A percentile compares a stretch with the other conserved stretches of the same genome.
Conservation (phyloP, 2,797 vertebrate genomes). For the Gila robusta region DNA sequence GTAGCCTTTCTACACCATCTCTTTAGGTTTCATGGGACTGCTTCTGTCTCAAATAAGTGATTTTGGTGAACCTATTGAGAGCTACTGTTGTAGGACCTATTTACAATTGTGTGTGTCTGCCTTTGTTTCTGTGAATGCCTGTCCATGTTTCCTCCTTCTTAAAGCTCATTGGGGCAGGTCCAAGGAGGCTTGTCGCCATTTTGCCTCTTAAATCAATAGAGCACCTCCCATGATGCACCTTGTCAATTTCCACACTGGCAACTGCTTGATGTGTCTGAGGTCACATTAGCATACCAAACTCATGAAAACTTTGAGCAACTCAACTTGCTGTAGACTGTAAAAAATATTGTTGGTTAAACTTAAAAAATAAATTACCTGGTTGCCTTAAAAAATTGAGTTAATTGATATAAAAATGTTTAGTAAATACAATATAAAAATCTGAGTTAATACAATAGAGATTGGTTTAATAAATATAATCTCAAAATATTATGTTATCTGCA, state of each 20-base stretch:
- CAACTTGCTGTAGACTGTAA: neutral
- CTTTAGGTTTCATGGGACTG: neutral
- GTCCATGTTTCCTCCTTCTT: conserved; percentile 35
- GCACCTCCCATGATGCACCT: conserved; percentile 77
- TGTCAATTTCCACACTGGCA: conserved; percentile 77
- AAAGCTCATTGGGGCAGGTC: conserved; percentile 40
- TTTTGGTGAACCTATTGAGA: conserved; percentile 19
- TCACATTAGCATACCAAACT: conserved; percentile 74
- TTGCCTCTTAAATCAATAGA: conserved; percentile 75
- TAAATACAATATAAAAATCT: too few relatives aligned
- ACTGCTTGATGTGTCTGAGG: conserved; percentile 72
- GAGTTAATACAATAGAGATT: too few relatives aligned
- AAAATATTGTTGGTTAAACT: too few relatives aligned
- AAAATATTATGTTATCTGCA: too few relatives aligned
- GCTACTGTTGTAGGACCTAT: conserved; percentile 24
- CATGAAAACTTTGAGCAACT: conserved; percentile 25
- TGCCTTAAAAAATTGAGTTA: too few relatives aligned
- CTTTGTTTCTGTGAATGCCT: conserved; percentile 32
- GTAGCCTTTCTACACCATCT: neutral
- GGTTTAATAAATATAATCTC: too few relatives aligned
- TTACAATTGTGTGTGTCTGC: conserved; percentile 13
- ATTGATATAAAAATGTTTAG: too few relatives aligned
- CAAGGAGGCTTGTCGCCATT: conserved; percentile 52
- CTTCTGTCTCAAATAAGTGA: neutral
- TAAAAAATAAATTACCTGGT: too few relatives aligned